Conservation (phyloP, 2,797 vertebrate species). For the Atherinosoma microstoma region DNA sequence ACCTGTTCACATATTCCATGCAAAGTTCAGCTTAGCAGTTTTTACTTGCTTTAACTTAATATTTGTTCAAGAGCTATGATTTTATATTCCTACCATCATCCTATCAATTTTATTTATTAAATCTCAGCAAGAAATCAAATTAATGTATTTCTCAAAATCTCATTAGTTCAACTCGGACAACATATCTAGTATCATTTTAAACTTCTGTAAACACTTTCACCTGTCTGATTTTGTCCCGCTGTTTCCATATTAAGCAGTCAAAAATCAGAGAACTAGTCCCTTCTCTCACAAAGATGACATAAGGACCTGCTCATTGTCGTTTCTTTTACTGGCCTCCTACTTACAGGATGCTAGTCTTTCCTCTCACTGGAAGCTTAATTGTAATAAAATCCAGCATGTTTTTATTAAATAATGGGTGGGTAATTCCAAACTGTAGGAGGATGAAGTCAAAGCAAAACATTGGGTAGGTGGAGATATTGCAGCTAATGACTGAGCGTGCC, state of each 20-base stretch:
- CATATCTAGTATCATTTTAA: not conserved
- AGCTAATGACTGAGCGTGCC: constrained; percentile 22
- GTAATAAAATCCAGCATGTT: constrained; percentile 1
- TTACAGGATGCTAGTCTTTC: constrained; percentile 2
- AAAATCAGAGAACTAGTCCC: not conserved
- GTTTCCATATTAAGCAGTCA: not conserved
- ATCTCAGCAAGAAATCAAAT: not conserved
- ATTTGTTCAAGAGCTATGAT: constrained; percentile 3
- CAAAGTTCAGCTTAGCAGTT: constrained; percentile 3
- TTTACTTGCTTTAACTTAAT: constrained; percentile 5
- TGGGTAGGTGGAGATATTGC: constrained; percentile 10
- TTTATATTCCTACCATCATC: not conserved
- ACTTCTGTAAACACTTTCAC: not conserved
- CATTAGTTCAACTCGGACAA: not conserved
- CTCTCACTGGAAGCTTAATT: not conserved
- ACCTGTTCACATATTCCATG: not conserved
- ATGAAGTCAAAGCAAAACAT: constrained; percentile 8
- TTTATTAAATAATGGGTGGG: constrained; percentile 10
- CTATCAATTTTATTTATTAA: not conserved
- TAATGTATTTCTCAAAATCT: not conserved
- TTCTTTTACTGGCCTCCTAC: not conserved
- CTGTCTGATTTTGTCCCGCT: not conserved
- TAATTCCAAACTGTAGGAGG: constrained; percentile 17
- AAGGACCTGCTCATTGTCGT: not conserved
- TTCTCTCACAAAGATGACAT: not conserved